Percentiles rank a stretch among this genome's conserved stretches.
Evolutionary conservation across 2,797 vertebrate species (phyloP).

Genomic region (Orestias chungarensis): DNA sequence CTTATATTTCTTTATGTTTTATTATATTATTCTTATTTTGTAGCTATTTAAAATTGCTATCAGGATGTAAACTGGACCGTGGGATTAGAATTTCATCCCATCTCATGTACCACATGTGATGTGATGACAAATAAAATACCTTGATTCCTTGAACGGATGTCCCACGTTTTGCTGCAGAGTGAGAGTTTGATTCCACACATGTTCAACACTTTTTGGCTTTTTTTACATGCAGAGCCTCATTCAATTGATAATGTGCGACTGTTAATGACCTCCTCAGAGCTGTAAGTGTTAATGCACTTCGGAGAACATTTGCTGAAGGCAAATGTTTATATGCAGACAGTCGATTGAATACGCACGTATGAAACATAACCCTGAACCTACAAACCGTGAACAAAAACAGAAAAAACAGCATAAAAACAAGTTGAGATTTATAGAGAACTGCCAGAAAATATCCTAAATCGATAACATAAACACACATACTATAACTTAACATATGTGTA

Average conservation of each 20-base stretch:
- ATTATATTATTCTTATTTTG: no score
- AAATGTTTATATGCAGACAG: no score
- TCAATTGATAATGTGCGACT: conserved; percentile 1
- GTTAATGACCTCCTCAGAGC: conserved; percentile 8
- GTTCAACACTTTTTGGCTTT: background rate
- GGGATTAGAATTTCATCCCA: no score
- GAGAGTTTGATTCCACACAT: background rate
- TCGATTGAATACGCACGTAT: background rate
- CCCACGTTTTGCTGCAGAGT: background rate
- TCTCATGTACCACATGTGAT: no score
- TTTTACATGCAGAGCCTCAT: background rate
- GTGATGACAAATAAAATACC: no score
- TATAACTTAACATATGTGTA: background rate
- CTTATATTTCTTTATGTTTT: no score
- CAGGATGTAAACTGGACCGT: no score
- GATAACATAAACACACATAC: background rate
- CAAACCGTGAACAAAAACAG: background rate
- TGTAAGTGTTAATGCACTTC: background rate
- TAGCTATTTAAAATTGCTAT: no score
- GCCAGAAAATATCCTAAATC: background rate
- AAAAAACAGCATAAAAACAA: background rate
- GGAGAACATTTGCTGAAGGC: background rate
- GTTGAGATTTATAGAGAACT: no score
- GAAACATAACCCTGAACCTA: background rate
- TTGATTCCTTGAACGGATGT: no score